Percentiles rank a stretch among this genome's conserved stretches.
phyloP scores from a whole-genome alignment of 1,140 invertebrate genomes.

The Venustaconcha ellipsiformis region DNA sequence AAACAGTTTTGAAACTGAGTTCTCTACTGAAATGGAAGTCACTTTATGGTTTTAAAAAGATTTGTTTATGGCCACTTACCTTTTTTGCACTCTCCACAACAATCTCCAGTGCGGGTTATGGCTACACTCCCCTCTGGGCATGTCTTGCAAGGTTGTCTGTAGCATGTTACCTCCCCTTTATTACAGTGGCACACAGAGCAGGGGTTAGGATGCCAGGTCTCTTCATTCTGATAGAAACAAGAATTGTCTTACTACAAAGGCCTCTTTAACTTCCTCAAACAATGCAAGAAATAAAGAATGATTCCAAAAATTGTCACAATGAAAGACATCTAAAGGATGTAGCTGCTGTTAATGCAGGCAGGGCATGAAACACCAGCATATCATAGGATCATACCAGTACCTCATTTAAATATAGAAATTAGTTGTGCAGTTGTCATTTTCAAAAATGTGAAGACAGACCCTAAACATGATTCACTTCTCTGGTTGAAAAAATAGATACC shows the following conservation, averaged over 20 bases:
- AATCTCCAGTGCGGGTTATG: conserved; percentile 15
- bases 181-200: conserved; percentile 54
- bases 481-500: no score
- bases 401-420: no score
- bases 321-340: no score
- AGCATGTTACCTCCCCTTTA: conserved; percentile 9
- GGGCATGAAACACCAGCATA: no score
- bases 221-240: conserved; percentile 42
- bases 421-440: no score
- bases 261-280: background rate
- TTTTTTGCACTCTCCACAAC: conserved; percentile 23
- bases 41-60: no score
- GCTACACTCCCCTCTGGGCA: conserved; percentile 3
- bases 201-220: conserved; percentile 55
- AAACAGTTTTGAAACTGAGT: no score
- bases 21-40: no score
- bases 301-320: background rate
- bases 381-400: no score
- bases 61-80: conserved; percentile 2
- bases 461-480: no score
- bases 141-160: conserved; percentile 18
- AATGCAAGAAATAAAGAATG: background rate
- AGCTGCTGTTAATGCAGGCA: no score
- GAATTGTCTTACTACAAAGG: background rate
- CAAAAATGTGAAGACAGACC: no score